Base-by-base conservation (phyloP, 2,113 vertebrate genomes). In the Xiphophorus couchianus region DNA sequence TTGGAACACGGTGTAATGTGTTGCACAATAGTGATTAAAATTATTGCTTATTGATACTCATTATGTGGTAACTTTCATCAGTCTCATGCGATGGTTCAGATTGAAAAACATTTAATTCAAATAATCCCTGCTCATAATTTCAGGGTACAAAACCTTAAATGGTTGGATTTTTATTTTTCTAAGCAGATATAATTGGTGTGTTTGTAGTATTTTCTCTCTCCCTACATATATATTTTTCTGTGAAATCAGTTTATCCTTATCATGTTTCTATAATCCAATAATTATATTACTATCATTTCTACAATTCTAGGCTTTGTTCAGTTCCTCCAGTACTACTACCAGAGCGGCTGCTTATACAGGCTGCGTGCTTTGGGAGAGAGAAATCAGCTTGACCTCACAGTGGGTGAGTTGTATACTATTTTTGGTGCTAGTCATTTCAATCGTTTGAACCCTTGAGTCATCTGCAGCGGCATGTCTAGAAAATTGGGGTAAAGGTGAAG, bases 241-340 rank as follows among this genome's bases (percentile, higher is more conserved):
- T 42, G 39, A 48, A 48, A 48, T 48, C 17, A 42, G 5, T 48
- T 25, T n/a, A 58, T n/a, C 25, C 22, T 58, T 9, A n/a, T 54
- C 9, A 8, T n/a, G 25, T 58, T 25, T 58, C 51, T 58, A 31
- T 67, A 35, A 66, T 69, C 0, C 14, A 54, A 11, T 71, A 22
- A n/a, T 66, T 37, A 22, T 39, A 25, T 25, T 33, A 2, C 15
- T 25, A 7, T 63, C 1, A 31, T 35, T 70, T 76, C 14, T 71
- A 9, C 4, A 0, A 15, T 31, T 54, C 31, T 85, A 99, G 97
- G 97, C 86, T 98, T 97, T 12, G 96, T 99, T 69, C 98, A 99
- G 92, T 99, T 98, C 94, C 94, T 99, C 29, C 98, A 99, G 80
- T 99, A 99, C 93, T 99, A 99, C 82, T 99, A 99, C 89, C 98